Base-by-base conservation (phyloP, 2,113 vertebrate species). In the Cyanoliseus patagonus region DNA sequence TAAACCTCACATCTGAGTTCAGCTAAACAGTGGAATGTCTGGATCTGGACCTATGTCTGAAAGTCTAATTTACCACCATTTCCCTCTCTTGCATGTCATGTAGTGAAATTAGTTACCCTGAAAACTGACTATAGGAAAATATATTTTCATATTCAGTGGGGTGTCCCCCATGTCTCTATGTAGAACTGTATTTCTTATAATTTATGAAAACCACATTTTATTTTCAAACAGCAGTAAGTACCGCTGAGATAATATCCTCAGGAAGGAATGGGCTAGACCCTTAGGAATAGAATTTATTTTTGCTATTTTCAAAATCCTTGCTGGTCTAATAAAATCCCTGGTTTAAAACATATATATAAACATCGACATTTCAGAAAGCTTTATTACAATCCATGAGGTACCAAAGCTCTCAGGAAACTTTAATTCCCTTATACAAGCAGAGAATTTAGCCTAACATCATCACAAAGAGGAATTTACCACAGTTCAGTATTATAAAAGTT, bases 81-180 rank as follows among this genome's bases (percentile, higher is more conserved):
- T 30, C 24, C 27, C 30, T 57, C 55, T 67, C 6, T 49, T 46
- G 90, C 37, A 49, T 55, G 79, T n/a, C 46, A 55, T 10, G 37
- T 35, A 64, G 8, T 47, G 24, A 68, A 83, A 76, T 24, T 37
- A 3, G 0, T 33, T 49, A 30, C 35, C 8, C 13, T 79, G 55
- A 85, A 57, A 53, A 59, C 14, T 27, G 24, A 20, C 51, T 64
- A 7, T 12, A 37, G 5, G 6, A 46, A 72, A 62, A 73, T 5
- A 47, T 3, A 0, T 16, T 11, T 62, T 73, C 23, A 24, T 79
- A 66, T 51, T 64, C 39, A 80, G 0, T 30, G 11, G 7, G 19
- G 3, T 24, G 10, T 27, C 30, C 11, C 20, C 33, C 12, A 37
- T 66, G 69, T 70, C 31, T 37, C 17, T 42, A 31, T 30, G 55